Evolutionary conservation across 1,140 invertebrate species (phyloP), one percentile per base, ranked within the genome.

Genomic region (Eriosoma lanigerum): DNA sequence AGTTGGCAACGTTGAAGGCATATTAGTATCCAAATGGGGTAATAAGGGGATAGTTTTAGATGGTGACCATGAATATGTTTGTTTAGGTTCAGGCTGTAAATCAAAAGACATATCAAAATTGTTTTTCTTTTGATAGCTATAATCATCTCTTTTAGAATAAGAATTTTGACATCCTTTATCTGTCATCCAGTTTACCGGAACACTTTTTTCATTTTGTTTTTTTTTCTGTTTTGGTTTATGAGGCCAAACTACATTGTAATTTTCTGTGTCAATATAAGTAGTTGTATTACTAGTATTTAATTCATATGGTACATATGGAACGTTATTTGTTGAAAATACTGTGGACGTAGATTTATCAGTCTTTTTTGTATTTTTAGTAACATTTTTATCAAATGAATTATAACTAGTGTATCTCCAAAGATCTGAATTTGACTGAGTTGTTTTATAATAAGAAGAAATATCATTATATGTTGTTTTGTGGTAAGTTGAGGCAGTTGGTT

Each of bases 1-100:
- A n/a, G 85, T 85, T 2, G 85, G 85, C 32, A 85, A 73, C 44
- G 85, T 85, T 13, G 84, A 85, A 15, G 85, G 84, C 64, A 84
- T 78, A 80, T 82, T 81, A 68, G 62, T 83, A 64, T 83, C 82
- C 24, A 83, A 76, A 73, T 83, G 80, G 26, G 84, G 81, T n/a
- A 83, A 50, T 48, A 83, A 81, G n/a, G 80, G 82, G n/a, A 83
- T 60, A 32, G 81, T 80, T 81, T 84, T 84, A 52, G 81, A 83
- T 13, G 83, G 83, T 15, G 84, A 84, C 83, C 83, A 84, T 48
- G 81, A 76, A 66, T 76, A 81, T 21, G 75, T 12, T 62, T 78
- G 75, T 78, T 78, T 78, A 60, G 75, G 54, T 46, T 78, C 75
- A 12, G 75, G 19, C 19, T 78, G 75, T 44, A 78, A n/a, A 29